Base-by-base conservation (phyloP, 2,113 vertebrate species). In the Otocyon megalotis region DNA sequence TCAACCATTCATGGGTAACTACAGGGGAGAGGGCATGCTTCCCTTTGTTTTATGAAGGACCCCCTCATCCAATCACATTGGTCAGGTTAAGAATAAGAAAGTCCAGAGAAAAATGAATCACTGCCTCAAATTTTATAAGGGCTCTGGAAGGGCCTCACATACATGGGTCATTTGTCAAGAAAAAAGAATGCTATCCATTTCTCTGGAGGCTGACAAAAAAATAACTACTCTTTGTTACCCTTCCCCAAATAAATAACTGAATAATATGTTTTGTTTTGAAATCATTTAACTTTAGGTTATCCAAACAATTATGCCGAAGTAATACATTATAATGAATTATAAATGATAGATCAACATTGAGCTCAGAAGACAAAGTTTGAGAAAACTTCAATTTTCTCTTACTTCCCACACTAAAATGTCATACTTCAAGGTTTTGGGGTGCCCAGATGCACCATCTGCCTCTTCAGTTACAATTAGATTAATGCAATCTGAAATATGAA, bases 231-330 rank as follows among this genome's bases (percentile, higher is more conserved):
- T 91, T 76, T 65, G 60, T 69, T 94, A n/a, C 7, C 32, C 26
- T n/a, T 6, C 56, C 32, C n/a, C 3, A 65, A 56, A 56, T 2
- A 53, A 28, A 30, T 19, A 43, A 32, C n/a, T 69, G 48, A 79
- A n/a, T 30, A 65, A 60, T 74, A 14, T 71, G n/a, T 77, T 77
- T 77, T 92, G 26, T 88, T 82, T 87, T 15, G 17, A 97, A 97
- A 88, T 94, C 74, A 92, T 28, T 92, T 90, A 88, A 83, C n/a
- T 12, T 76, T 67, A 85, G 20, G 35, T 82, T 94, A 81, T 71
- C 88, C 62, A 89, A 86, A 93, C 48, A 96, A 87, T 69, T 90
- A 74, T 50, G 53, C 20, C 53, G 82, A 93, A 54, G 80, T n/a
- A 81, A 72, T 86, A 88, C 69, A 83, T 56, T 91, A 19, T 84